Percentiles rank a stretch among this genome's conserved stretches.
These are phyloP conservation scores for Danio choprae DNA, from an alignment of 2,797 vertebrate species.

Conservation along the genomic window DNA sequence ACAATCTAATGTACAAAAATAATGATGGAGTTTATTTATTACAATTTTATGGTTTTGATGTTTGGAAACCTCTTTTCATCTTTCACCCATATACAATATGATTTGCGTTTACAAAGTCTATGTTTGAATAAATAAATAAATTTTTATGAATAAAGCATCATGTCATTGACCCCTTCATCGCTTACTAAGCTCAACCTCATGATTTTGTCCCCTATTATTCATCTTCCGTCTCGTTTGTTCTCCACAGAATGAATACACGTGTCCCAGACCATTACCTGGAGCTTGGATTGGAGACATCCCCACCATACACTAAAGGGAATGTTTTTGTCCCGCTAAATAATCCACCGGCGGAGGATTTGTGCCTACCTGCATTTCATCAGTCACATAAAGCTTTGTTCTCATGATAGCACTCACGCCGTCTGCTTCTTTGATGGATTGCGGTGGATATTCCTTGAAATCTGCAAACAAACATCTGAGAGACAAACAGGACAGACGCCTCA, in stretches of 20 bases:
- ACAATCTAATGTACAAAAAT: too few relatives aligned
- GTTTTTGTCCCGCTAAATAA: constrained; percentile 43
- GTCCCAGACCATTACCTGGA: constrained; percentile 81
- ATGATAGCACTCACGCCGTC: constrained; percentile 33
- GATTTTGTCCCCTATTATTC: constrained; percentile 16
- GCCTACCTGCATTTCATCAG: constrained; percentile 34
- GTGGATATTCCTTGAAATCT: constrained; percentile 10
- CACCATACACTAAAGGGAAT: constrained; percentile 75
- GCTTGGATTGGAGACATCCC: constrained; percentile 81
- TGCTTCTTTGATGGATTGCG: constrained; percentile 1
- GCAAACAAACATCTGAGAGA: constrained; percentile 20
- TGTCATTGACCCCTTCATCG: neutral
- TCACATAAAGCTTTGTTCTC: constrained; percentile 35
- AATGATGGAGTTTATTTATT: too few relatives aligned
- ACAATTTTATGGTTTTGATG: too few relatives aligned
- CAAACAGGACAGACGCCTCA: constrained; percentile 15
- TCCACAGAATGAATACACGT: constrained; percentile 80
- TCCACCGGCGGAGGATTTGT: constrained; percentile 56
- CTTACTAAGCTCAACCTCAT: neutral
- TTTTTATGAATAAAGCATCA: neutral
- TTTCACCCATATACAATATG: too few relatives aligned
- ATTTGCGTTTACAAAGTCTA: neutral
- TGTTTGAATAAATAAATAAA: neutral
- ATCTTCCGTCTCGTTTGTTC: constrained; percentile 52
- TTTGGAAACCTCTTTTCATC: too few relatives aligned